Evolutionary conservation across 2,113 vertebrate species (phyloP).

Genomic region (Columba janthina): DNA sequence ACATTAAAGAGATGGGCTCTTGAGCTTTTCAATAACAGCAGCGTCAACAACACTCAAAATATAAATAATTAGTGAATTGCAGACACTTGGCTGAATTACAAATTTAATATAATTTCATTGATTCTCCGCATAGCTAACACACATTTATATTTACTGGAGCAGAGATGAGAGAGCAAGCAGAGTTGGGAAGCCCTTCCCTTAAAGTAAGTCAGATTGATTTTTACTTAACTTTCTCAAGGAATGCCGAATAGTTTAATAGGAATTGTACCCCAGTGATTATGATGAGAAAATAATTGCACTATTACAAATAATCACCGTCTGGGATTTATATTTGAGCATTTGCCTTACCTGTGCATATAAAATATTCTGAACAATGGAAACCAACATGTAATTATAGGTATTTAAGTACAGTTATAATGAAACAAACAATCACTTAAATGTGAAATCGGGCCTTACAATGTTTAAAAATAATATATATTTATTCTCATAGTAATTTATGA

Average conservation of each 20-base stretch:
- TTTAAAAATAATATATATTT: background rate
- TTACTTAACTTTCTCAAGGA: conserved; percentile 39
- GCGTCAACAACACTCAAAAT: background rate
- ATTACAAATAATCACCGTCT: background rate
- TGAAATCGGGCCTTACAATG: background rate
- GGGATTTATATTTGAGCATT: background rate
- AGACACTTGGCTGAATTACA: conserved; percentile 35
- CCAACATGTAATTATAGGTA: background rate
- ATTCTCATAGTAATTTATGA: background rate
- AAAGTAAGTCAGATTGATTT: conserved; percentile 36
- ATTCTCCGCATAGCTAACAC: background rate
- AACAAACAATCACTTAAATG: conserved; percentile 13
- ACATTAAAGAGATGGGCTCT: background rate
- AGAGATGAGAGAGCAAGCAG: background rate
- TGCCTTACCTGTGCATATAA: background rate
- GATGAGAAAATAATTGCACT: conserved; percentile 8
- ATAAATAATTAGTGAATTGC: conserved; percentile 35
- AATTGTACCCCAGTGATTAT: conserved; percentile 1
- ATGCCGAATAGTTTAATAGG: background rate
- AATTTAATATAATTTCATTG: conserved; percentile 38
- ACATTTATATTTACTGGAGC: conserved; percentile 27
- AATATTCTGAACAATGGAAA: background rate
- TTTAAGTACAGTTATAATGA: background rate
- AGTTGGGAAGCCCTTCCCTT: background rate
- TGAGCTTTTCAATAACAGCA: conserved; percentile 1